Conservation (phyloP, 23 tunicate genomes). For the Trididemnum nubilum region DNA sequence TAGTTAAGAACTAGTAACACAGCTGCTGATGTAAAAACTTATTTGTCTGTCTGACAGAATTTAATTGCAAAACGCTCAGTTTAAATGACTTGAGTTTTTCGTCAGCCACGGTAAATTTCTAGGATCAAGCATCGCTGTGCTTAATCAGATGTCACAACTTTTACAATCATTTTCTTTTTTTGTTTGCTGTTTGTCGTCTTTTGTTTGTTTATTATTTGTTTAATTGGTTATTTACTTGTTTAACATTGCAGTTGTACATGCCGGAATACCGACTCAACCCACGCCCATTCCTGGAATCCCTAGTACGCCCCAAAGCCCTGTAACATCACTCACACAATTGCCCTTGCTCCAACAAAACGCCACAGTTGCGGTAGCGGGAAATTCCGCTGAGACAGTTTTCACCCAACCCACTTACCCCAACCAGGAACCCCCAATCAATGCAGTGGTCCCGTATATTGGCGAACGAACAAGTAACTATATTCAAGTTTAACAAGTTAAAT, state of each 20-base stretch:
- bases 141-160: too few species aligned
- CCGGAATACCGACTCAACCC: conserved; percentile 37
- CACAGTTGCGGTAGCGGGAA: conserved; percentile 17
- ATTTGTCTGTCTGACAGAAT: too few species aligned
- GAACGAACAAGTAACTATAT: conserved; percentile 14
- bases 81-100: too few species aligned
- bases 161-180: too few species aligned
- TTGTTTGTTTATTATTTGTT: too few species aligned
- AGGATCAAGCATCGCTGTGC: too few species aligned
- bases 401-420: conserved; percentile 63
- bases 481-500: neutral
- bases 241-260: conserved; percentile 41
- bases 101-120: too few species aligned
- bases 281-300: conserved; percentile 57
- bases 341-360: conserved; percentile 60
- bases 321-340: conserved; percentile 60
- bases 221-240: too few species aligned
- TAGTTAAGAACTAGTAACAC: too few species aligned
- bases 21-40: too few species aligned
- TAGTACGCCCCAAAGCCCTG: conserved; percentile 94
- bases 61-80: too few species aligned
- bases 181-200: too few species aligned
- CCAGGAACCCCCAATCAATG: conserved; percentile 14
- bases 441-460: conserved; percentile 12
- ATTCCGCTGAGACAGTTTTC: conserved; percentile 56